Evolutionary conservation across 2,888 invertebrate species (phyloP), one percentile per base, ranked within the genome.

Genomic region (Sinhomidia bicolor): DNA sequence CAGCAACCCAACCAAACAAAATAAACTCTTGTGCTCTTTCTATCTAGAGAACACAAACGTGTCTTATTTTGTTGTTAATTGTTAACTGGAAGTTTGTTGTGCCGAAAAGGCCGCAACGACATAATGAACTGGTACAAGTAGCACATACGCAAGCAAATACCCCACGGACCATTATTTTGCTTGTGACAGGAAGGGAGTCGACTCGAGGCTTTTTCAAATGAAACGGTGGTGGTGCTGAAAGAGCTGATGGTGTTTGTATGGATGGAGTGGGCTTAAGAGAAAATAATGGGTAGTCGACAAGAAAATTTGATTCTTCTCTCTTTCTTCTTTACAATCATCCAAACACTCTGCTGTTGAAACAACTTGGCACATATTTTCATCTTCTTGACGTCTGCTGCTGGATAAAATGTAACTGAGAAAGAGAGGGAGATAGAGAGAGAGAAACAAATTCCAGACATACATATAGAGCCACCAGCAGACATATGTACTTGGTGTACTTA

Each of bases 291-390:
- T 82, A 32, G 23, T 51, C n/a, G 44, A 26, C 47, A 65, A 76
- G 78, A 85, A 85, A 85, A 78, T 85, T 85, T 85, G 78, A 85
- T 85, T 85, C 78, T 65, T 51, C 60, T 85, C 68, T 74, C 1
- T 36, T 36, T 36, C 20, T n/a, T 17, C 47, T 20, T 23, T n/a
- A 57, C 57, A 20, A 6, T 23, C 36, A 4, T 57, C 57, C 23
- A 26, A 36, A 4, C 23, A 51, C 51, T 14, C 23, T 47, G 17
- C 23, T 47, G 17, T 2, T 74, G 74, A 44, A 17, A 47, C 44
- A 47, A 74, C 23, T 47, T 47, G 47, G 71, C 44, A 14, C 44
- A 74, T 74, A 47, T 47, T 74, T 74, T 74, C 74, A 74, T 74
- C 74, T 36, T 17, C 17, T 36, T 47, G 74, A 74, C 74, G 26